phyloP scores from a whole-genome alignment of 2,113 vertebrate species.

The Peromyscus maniculatus region DNA sequence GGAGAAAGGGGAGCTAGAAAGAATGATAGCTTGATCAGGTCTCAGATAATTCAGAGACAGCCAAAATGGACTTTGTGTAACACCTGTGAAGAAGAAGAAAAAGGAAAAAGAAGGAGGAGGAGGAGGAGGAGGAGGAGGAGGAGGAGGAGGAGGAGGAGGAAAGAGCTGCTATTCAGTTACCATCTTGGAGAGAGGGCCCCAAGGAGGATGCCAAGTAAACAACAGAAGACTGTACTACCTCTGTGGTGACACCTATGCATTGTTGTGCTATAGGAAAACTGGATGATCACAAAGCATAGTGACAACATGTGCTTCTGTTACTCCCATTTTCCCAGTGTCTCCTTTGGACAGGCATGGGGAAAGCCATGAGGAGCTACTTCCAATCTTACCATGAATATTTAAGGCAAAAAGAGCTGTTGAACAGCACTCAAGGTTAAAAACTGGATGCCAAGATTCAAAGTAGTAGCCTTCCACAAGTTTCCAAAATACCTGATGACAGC shows the following conservation, averaged over 20 bases:
- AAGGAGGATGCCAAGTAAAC: not conserved
- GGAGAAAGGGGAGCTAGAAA: not conserved
- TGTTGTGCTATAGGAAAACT: not conserved
- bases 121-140: not conserved
- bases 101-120: not conserved
- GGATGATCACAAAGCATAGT: not conserved
- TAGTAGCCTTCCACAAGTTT: not conserved
- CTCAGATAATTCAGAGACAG: not conserved
- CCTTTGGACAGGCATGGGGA: not conserved
- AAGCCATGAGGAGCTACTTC: not conserved
- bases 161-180: not conserved
- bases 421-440: not conserved
- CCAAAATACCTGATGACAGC: not conserved
- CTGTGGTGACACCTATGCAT: not conserved
- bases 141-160: not conserved
- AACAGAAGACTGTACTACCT: not conserved
- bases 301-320: slow-evolving; percentile 20
- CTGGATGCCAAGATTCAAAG: not conserved
- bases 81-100: not conserved
- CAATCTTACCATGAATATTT: not conserved
- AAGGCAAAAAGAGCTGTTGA: slow-evolving; percentile 47
- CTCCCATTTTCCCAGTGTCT: not conserved
- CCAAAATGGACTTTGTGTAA: not conserved
- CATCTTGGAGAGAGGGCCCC: not conserved
- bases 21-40: too few relatives aligned